Base-by-base conservation (phyloP, 30 jellyfish, hydroid and myxozoan genomes). In the Chrysaora quinquecirrha region DNA sequence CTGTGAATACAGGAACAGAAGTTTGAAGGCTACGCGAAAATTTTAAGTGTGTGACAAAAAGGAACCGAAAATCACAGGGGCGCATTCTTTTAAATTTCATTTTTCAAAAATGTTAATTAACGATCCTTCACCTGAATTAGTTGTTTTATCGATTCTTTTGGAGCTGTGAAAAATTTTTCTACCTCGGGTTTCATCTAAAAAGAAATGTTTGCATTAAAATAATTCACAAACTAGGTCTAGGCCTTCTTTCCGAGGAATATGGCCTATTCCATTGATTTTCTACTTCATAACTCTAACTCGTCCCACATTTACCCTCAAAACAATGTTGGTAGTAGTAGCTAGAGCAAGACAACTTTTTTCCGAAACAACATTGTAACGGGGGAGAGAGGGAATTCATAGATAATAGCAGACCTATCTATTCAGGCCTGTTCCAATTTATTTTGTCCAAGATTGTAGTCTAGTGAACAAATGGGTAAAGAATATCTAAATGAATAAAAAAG, bases 161-260 rank as follows among this genome's bases (percentile, higher is more conserved):
- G 84, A 10, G 84, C 22, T 21, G 77, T 49, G 70, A 81, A 81
- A 58, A 81, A 81, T 30, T 49, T 54, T 54, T 81, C 91, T 0
- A 81, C 91, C 6, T 81, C 91, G 1, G 91, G 91, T 43, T 81
- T 81, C 85, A 81, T 67, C 91, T 81, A 32, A 18, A 64, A 64
- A 3, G 27, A 31, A 2, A 18, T 24, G n/a, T n/a, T n/a, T n/a
- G n/a, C n/a, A n/a, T n/a, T n/a, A n/a, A n/a, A n/a, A n/a, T n/a
- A n/a, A n/a, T n/a, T n/a, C n/a, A n/a, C n/a, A n/a, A n/a, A n/a
- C n/a, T n/a, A n/a, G n/a, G n/a, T n/a, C n/a, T n/a, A n/a, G n/a
- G n/a, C n/a, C n/a, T n/a, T n/a, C n/a, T n/a, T n/a, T n/a, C n/a
- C n/a, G n/a, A n/a, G n/a, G n/a, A n/a, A n/a, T n/a, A n/a, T n/a